Conservation (phyloP, 2,113 vertebrate genomes). For the Proterorhinus semilunaris region DNA sequence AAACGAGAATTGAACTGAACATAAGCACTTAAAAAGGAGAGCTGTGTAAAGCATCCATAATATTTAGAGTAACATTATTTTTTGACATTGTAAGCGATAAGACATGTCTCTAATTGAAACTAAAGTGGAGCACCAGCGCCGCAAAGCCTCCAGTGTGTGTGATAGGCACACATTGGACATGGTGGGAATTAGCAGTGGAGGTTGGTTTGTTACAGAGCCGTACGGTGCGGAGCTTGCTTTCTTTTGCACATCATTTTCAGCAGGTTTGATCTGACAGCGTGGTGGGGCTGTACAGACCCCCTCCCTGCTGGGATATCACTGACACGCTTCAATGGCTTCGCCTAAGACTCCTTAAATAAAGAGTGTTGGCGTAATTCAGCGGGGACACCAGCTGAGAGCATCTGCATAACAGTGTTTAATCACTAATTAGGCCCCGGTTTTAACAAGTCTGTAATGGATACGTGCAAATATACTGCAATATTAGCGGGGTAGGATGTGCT, state of each 20-base stretch:
- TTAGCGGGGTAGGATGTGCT: not conserved
- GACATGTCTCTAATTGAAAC: too few species aligned
- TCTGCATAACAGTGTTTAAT: not conserved
- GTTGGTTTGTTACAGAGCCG: constrained; percentile 38
- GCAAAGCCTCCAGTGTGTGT: constrained; percentile 52
- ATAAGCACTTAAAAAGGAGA: too few species aligned
- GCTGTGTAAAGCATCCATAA: too few species aligned
- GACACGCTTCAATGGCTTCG: constrained; percentile 14
- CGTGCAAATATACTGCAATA: not conserved
- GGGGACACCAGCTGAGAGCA: not conserved
- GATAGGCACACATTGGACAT: constrained; percentile 56
- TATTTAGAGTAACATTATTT: too few species aligned
- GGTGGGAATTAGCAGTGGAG: constrained; percentile 59
- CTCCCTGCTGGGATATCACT: constrained; percentile 16
- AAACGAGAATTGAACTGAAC: too few species aligned
- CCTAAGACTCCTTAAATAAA: constrained; percentile 11
- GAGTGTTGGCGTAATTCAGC: not conserved
- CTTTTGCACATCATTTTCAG: constrained; percentile 38
- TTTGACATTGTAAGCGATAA: too few species aligned
- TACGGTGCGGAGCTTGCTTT: constrained; percentile 17
- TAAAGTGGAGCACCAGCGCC: not conserved
- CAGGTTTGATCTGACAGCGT: constrained; percentile 37
- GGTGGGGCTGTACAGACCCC: constrained; percentile 34
- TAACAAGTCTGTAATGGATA: not conserved
- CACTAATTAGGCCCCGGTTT: not conserved